A percentile compares a stretch with the other conserved stretches of the same genome.
These are phyloP conservation scores for Beris chalybata DNA, from an alignment of 2,888 invertebrate species.

Conservation along the genomic window DNA sequence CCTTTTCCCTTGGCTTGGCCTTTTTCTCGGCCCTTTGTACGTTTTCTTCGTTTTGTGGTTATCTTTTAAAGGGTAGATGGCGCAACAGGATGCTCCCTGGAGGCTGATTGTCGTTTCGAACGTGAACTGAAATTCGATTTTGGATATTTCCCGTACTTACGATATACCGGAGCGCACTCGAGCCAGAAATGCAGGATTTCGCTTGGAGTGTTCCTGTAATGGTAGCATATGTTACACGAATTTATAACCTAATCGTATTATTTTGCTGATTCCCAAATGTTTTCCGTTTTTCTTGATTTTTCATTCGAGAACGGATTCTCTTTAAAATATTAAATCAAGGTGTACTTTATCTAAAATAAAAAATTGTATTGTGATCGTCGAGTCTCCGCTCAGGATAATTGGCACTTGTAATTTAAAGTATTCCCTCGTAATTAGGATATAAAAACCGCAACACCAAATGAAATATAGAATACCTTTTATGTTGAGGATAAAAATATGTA, in stretches of 20 bases:
- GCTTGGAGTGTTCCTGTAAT: neutral
- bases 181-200: neutral
- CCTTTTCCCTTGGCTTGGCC: conserved; percentile 10
- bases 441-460: no score
- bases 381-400: no score
- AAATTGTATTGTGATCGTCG: no score
- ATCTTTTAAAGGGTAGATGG: conserved; percentile 11
- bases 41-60: neutral
- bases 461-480: no score
- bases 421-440: no score
- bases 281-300: no score
- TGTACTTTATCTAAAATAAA: no score
- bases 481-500: no score
- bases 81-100: conserved; percentile 34
- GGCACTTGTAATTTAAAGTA: no score
- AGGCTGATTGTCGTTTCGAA: conserved; percentile 27
- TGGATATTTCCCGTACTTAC: neutral
- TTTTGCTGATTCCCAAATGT: neutral
- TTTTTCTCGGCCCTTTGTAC: neutral
- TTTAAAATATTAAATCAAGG: no score
- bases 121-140: conserved; percentile 30
- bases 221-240: conserved; percentile 23
- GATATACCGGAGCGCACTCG: neutral
- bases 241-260: conserved; percentile 25
- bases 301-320: no score